Conservation (phyloP, 2,888 invertebrate species). For the Noctua fimbriata region DNA sequence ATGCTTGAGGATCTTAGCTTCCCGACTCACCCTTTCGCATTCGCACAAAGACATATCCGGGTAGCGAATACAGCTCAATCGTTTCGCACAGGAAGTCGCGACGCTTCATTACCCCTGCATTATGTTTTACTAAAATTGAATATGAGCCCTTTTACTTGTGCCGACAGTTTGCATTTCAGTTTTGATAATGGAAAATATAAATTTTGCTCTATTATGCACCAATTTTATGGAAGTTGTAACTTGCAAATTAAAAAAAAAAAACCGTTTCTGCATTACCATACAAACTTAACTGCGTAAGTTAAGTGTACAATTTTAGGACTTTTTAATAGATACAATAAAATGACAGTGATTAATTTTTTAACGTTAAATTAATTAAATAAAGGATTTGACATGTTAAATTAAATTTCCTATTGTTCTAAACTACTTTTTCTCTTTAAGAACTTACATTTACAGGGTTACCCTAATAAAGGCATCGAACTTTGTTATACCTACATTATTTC, state of each 20-base stretch:
- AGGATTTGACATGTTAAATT: neutral
- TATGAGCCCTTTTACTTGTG: conserved; percentile 77
- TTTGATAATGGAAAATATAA: conserved; percentile 44
- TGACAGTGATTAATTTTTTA: neutral
- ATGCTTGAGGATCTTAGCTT: conserved; percentile 64
- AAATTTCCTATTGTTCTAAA: neutral
- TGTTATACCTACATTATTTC: too few species aligned
- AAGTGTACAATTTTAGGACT: neutral
- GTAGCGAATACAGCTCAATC: conserved; percentile 84
- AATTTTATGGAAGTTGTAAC: neutral
- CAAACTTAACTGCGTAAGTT: neutral
- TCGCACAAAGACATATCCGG: conserved; percentile 86
- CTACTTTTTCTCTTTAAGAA: neutral
- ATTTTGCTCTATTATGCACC: conserved; percentile 23
- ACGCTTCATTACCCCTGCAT: conserved; percentile 85
- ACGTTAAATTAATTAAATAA: neutral
- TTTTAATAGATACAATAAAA: neutral
- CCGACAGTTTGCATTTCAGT: conserved; percentile 77
- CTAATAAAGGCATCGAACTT: too few species aligned
- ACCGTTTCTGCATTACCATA: neutral
- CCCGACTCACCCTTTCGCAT: conserved; percentile 83
- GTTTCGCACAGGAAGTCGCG: conserved; percentile 82
- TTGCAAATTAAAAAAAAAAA: neutral
- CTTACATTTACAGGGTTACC: too few species aligned
- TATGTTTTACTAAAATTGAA: conserved; percentile 76